These are phyloP conservation scores for Tenrec ecaudatus DNA, from an alignment of 2,113 vertebrate genomes.

Conservation along the genomic window DNA sequence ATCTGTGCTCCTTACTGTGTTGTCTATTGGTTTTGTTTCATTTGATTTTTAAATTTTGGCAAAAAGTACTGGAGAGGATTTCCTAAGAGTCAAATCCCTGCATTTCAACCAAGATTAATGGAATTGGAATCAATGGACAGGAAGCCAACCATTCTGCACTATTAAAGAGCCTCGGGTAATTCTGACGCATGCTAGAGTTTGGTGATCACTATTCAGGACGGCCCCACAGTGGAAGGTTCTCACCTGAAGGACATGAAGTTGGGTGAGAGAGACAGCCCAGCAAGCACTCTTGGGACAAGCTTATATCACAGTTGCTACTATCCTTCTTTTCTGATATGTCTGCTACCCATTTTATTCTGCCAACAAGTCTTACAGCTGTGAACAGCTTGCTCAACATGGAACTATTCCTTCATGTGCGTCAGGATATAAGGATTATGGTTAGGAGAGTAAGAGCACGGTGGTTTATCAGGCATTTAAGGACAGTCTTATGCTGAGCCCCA, in stretches of 20 bases:
- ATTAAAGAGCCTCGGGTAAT: not conserved
- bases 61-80: not conserved
- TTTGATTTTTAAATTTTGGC: not conserved
- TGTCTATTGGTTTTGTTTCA: not conserved
- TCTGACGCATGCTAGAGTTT: not conserved
- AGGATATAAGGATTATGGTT: not conserved
- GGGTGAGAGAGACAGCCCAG: not conserved
- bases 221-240: not conserved
- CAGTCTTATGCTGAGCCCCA: not conserved
- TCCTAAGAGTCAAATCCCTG: conserved; percentile 26
- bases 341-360: not conserved
- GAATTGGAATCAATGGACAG: not conserved
- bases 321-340: not conserved
- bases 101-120: not conserved
- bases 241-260: not conserved
- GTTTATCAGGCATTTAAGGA: not conserved
- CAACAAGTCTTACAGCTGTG: not conserved
- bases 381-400: not conserved
- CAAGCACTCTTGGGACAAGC: not conserved
- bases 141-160: not conserved
- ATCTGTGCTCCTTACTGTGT: not conserved
- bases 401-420: not conserved
- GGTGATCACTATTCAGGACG: not conserved
- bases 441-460: not conserved
- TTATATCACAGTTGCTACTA: not conserved